phyloP scores from a whole-genome alignment of 2,888 invertebrate genomes.

The Galeopsomyia nigrocyanea region DNA sequence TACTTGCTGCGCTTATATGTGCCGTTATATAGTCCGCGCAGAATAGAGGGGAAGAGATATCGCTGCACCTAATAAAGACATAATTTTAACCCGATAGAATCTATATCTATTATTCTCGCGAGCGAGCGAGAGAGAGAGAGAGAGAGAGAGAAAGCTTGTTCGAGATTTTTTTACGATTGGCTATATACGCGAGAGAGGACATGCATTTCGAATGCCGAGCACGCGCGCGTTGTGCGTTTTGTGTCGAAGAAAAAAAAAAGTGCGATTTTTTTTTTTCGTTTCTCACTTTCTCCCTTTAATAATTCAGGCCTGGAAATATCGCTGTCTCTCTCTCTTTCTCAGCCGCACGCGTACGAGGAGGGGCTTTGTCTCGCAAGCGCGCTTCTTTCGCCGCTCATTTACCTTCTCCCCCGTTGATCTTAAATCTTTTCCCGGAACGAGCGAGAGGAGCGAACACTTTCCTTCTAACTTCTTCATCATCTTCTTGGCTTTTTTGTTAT shows the following conservation, averaged over 20 bases:
- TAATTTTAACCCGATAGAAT: constrained; percentile 63
- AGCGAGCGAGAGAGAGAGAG: neutral
- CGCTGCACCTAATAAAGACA: constrained; percentile 62
- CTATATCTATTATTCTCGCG: constrained; percentile 48
- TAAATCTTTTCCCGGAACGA: constrained; percentile 39
- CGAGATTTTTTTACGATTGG: no score
- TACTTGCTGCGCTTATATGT: neutral
- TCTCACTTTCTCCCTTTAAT: neutral
- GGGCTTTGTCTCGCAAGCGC: constrained; percentile 16
- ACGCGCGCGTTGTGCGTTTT: neutral
- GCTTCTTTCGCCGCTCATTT: constrained; percentile 25
- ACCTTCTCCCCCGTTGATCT: constrained; percentile 30
- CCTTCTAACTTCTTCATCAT: constrained; percentile 6
- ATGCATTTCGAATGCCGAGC: constrained; percentile 27
- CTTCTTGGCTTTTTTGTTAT: neutral
- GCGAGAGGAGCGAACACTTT: neutral
- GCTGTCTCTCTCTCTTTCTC: constrained; percentile 51
- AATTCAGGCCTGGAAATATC: no score
- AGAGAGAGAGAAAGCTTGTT: neutral
- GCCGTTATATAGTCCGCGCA: constrained; percentile 17
- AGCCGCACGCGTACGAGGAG: constrained; percentile 29
- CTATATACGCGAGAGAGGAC: neutral
- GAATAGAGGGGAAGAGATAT: constrained; percentile 45
- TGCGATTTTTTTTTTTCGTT: constrained; percentile 5
- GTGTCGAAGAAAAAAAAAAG: neutral